These are phyloP conservation scores for Temnopleurus reevesii DNA, from an alignment of 53 echinoderm and acorn worm species.

Conservation along the genomic window DNA sequence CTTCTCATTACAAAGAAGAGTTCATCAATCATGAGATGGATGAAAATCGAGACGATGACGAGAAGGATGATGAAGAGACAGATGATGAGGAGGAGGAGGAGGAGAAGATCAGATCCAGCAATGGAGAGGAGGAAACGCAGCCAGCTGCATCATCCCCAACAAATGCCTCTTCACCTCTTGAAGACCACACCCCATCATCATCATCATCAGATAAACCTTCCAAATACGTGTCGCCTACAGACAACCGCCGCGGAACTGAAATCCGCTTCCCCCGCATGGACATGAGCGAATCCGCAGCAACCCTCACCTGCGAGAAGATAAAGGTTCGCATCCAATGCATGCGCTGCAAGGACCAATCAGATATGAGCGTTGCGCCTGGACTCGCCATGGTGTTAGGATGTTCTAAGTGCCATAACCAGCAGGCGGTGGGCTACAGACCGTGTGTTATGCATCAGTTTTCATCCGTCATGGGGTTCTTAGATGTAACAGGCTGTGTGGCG, in stretches of 20 bases:
- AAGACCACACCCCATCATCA: background rate
- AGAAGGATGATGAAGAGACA: background rate
- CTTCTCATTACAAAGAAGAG: background rate
- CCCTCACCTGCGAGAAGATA: slow-evolving; percentile 64
- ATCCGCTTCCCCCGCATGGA: slow-evolving; percentile 69
- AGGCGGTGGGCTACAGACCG: slow-evolving; percentile 75
- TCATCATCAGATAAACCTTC: background rate
- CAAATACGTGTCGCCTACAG: slow-evolving; percentile 60
- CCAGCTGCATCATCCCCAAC: background rate
- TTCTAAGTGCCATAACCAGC: slow-evolving; percentile 77
- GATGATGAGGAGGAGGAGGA: slow-evolving; percentile 5
- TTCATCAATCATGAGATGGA: slow-evolving; percentile 50
- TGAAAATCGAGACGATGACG: slow-evolving; percentile 34
- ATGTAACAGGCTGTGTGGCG: slow-evolving; percentile 80
- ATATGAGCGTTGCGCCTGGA: slow-evolving; percentile 70
- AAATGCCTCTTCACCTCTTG: background rate
- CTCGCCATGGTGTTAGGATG: slow-evolving; percentile 70
- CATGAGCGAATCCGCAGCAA: slow-evolving; percentile 69
- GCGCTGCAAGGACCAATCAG: slow-evolving; percentile 71
- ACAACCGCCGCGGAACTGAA: slow-evolving; percentile 82
- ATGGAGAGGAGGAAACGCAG: background rate
- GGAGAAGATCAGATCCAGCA: background rate
- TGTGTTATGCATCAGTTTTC: slow-evolving; percentile 81
- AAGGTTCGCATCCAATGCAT: slow-evolving; percentile 78
- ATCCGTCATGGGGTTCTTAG: slow-evolving; percentile 79